Conservation (phyloP, 2,113 vertebrate genomes). For the Centropus bengalensis region DNA sequence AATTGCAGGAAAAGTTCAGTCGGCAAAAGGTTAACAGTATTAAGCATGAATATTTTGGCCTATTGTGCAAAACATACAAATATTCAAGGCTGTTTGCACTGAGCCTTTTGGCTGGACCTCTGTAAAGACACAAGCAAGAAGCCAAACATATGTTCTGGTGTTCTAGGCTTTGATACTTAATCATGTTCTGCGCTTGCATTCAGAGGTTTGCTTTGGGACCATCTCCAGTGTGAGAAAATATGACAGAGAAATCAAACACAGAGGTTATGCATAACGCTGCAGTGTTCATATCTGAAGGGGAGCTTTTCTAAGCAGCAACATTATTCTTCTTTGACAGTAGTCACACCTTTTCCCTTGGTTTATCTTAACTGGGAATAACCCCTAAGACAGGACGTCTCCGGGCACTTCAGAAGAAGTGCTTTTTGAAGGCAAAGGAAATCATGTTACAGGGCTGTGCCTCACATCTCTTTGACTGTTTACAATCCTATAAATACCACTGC, state of each 20-base stretch:
- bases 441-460: background rate
- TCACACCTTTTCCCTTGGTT: slow-evolving; percentile 33
- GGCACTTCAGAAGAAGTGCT: slow-evolving; percentile 34
- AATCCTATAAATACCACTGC: background rate
- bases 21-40: slow-evolving; percentile 6
- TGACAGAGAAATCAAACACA: slow-evolving; percentile 45
- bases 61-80: background rate
- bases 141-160: slow-evolving; percentile 54
- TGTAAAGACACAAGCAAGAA: slow-evolving; percentile 12
- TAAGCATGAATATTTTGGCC: background rate
- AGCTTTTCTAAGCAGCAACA: slow-evolving; percentile 37
- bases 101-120: slow-evolving; percentile 20
- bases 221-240: slow-evolving; percentile 54
- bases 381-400: slow-evolving; percentile 35
- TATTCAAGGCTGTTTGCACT: slow-evolving; percentile 4
- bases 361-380: slow-evolving; percentile 52
- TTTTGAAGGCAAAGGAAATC: slow-evolving; percentile 51
- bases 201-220: slow-evolving; percentile 51
- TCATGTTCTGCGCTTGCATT: slow-evolving; percentile 20
- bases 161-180: slow-evolving; percentile 62
- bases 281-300: background rate
- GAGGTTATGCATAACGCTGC: background rate
- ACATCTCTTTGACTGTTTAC: background rate
- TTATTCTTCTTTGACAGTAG: slow-evolving; percentile 54
- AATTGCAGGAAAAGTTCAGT: background rate